phyloP scores from a whole-genome alignment of 1,140 invertebrate genomes.

The Musca vetustissima region DNA sequence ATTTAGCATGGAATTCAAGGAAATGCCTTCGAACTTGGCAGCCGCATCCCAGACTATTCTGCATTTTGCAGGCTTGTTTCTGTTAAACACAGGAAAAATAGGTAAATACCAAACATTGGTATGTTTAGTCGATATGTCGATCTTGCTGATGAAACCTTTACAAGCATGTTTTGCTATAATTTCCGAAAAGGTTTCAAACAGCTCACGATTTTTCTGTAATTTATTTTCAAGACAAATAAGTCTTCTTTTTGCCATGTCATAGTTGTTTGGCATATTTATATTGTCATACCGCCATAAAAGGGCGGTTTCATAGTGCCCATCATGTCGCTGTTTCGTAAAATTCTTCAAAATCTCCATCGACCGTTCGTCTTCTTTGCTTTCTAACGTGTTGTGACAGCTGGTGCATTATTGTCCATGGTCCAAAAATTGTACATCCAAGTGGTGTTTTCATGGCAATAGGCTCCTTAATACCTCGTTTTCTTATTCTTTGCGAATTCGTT shows the following conservation, averaged over 20 bases:
- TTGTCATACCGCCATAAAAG: slow-evolving; percentile 6
- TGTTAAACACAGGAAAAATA: slow-evolving; percentile 5
- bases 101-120: slow-evolving; percentile 2
- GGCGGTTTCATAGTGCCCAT: not conserved
- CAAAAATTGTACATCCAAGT: slow-evolving; percentile 12
- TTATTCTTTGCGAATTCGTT: not conserved
- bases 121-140: not conserved
- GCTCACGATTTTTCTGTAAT: not conserved
- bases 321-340: not conserved
- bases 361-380: not conserved
- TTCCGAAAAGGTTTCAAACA: not conserved
- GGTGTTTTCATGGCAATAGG: not conserved
- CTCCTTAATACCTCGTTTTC: not conserved
- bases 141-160: not conserved
- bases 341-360: not conserved
- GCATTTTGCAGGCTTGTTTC: slow-evolving; percentile 1
- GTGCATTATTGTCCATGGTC: not conserved
- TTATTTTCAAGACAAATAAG: slow-evolving; percentile 12
- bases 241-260: slow-evolving; percentile 4
- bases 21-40: not conserved
- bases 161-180: not conserved
- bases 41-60: slow-evolving; percentile 8
- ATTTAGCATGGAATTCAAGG: slow-evolving; percentile 3
- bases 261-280: not conserved
- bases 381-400: not conserved